A percentile compares a stretch with the other conserved stretches of the same genome.
Evolutionary conservation across 2,113 vertebrate genomes (phyloP).

Genomic region (Sturnus vulgaris): DNA sequence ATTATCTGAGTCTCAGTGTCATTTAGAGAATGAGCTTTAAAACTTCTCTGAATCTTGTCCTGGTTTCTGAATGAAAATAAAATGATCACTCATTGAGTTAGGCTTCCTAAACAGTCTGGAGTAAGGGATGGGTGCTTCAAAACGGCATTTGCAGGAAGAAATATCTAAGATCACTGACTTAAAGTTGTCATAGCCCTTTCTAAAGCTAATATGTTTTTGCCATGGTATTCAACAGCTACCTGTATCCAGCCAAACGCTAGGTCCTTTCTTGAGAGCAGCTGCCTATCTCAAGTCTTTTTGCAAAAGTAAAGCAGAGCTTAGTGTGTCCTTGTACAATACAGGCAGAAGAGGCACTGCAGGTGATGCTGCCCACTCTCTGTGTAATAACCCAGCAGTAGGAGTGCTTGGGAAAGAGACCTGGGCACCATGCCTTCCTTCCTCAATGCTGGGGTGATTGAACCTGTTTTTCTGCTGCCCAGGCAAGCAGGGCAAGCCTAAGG

Average conservation of each 20-base stretch:
- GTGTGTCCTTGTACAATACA: neutral
- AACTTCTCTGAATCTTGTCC: neutral
- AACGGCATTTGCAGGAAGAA: neutral
- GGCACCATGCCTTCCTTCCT: neutral
- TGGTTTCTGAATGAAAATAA: neutral
- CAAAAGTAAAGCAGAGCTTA: neutral
- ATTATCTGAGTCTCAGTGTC: neutral
- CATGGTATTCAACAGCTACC: neutral
- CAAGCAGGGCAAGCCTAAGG: neutral
- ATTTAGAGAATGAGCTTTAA: neutral
- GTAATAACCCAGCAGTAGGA: accelerated
- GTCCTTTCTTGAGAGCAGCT: neutral
- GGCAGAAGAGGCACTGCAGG: neutral
- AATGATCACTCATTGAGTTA: neutral
- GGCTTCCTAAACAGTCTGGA: neutral
- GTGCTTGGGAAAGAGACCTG: neutral
- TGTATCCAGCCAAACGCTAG: neutral
- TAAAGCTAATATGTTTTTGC: neutral
- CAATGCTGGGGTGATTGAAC: neutral
- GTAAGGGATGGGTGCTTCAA: neutral
- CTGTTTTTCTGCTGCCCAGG: neutral
- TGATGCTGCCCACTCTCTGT: neutral
- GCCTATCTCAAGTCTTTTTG: neutral
- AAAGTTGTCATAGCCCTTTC: neutral
- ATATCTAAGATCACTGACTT: neutral